These are phyloP conservation scores for Ylistrum balloti DNA, from an alignment of 1,140 invertebrate species.

Conservation along the genomic window DNA sequence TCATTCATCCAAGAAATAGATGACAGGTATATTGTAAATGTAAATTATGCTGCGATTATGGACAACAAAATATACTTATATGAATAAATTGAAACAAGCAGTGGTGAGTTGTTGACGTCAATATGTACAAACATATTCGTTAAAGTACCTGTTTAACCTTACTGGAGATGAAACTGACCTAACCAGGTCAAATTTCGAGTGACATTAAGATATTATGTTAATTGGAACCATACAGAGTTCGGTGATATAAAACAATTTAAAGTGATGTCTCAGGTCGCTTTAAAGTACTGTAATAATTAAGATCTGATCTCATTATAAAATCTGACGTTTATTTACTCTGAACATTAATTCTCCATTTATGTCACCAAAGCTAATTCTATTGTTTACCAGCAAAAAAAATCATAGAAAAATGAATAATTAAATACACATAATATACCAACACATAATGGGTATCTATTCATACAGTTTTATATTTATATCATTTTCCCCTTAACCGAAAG, in stretches of 20 bases:
- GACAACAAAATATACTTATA: background rate
- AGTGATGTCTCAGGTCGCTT: background rate
- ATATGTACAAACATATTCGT: background rate
- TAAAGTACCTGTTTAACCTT: background rate
- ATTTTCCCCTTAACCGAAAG: no score
- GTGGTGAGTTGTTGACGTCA: background rate
- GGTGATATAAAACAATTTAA: background rate
- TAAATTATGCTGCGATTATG: no score
- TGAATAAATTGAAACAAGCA: background rate
- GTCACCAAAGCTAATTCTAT: no score
- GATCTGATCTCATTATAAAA: background rate
- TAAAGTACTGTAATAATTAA: background rate
- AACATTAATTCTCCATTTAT: background rate
- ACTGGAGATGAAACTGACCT: background rate
- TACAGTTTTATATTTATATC: no score
- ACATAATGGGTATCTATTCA: no score
- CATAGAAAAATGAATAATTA: no score
- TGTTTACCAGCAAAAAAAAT: no score
- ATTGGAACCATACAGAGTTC: background rate
- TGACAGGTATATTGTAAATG: no score
- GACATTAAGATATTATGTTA: background rate
- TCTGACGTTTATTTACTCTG: background rate
- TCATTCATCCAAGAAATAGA: no score
- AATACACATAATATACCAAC: no score
- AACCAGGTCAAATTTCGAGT: background rate